phyloP scores from a whole-genome alignment of 2,113 vertebrate species.

The Lagopus leucura region DNA sequence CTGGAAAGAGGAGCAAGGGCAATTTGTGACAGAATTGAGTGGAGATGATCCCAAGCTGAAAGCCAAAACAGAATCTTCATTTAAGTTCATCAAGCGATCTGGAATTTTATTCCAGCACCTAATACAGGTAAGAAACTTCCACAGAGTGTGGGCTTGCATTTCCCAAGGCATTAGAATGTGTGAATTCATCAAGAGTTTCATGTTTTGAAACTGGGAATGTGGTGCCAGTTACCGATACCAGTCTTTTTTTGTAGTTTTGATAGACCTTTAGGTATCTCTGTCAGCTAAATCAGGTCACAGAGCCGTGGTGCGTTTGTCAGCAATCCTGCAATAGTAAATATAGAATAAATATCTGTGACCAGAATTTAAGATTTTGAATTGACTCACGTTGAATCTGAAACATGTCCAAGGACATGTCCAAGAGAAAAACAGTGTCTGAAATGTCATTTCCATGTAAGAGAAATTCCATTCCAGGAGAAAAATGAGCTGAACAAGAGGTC shows the following conservation, averaged over 20 bases:
- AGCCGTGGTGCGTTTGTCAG: neutral
- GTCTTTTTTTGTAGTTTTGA: neutral
- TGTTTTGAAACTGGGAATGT: neutral
- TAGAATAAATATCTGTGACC: neutral
- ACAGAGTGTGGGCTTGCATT: neutral
- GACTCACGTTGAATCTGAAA: neutral
- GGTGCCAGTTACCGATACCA: neutral
- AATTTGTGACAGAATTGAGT: neutral
- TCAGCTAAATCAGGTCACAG: neutral
- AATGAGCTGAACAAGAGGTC: neutral
- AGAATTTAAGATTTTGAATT: neutral
- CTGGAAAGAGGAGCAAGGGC: constrained; percentile 3
- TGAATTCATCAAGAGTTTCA: neutral
- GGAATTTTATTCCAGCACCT: neutral
- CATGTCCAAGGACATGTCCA: neutral
- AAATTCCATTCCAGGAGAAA: neutral
- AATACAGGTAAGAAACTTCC: constrained; percentile 41
- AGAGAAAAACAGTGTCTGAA: neutral
- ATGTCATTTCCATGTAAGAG: neutral
- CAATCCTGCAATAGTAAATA: neutral
- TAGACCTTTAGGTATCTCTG: neutral
- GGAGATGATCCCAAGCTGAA: constrained; percentile 64
- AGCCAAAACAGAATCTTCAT: neutral
- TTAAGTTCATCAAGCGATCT: neutral
- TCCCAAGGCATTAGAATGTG: neutral